Evolutionary conservation across 2,888 invertebrate species (phyloP).

Genomic region (Erebia palarica): DNA sequence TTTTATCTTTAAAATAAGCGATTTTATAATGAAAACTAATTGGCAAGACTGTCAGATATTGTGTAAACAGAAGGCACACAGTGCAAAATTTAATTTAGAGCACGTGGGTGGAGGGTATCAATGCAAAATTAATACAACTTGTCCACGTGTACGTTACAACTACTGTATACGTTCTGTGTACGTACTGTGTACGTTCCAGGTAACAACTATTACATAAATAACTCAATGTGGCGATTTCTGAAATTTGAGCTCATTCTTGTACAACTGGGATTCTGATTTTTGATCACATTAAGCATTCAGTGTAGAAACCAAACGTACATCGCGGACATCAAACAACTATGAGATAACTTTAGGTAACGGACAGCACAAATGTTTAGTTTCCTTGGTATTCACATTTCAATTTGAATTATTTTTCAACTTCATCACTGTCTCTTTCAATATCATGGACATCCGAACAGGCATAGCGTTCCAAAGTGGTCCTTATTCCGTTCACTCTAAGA

Average conservation of each 20-base stretch:
- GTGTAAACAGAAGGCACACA: neutral
- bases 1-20: neutral
- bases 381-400: neutral
- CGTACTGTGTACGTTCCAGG: too few species aligned
- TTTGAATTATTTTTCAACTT: slow-evolving; percentile 3
- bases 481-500: slow-evolving; percentile 30
- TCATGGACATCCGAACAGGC: slow-evolving; percentile 24
- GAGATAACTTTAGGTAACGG: neutral
- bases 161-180: too few species aligned
- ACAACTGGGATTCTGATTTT: neutral
- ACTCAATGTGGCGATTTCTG: neutral
- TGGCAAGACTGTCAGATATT: neutral
- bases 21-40: neutral
- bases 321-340: neutral
- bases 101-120: slow-evolving; percentile 5
- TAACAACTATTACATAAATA: slow-evolving; percentile 5
- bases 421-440: slow-evolving; percentile 26
- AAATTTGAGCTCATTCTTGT: neutral
- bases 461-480: slow-evolving; percentile 27
- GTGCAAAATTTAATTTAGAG: neutral
- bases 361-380: neutral
- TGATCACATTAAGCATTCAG: too few species aligned
- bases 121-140: neutral
- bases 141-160: too few species aligned
- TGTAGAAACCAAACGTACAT: neutral